Conservation (phyloP, 1,140 invertebrate species). For the Anagrus nilaparvatae region DNA sequence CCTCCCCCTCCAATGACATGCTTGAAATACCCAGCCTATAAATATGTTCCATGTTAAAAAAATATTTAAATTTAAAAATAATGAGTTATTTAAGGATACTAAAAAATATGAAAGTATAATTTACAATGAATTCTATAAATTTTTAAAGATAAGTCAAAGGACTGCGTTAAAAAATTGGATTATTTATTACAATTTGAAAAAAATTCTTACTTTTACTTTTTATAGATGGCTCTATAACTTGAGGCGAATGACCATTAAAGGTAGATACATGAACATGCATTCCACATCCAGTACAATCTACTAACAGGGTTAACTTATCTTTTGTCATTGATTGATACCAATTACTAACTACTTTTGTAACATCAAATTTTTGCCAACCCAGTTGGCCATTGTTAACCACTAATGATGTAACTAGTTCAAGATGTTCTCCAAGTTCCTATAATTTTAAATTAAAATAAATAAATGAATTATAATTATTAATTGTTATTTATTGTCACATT, state of each 20-base stretch:
- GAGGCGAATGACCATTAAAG: slow-evolving; percentile 33
- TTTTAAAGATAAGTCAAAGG: too few species aligned
- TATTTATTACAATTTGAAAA: too few species aligned
- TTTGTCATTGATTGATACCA: slow-evolving; percentile 52
- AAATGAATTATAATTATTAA: too few species aligned
- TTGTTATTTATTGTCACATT: too few species aligned
- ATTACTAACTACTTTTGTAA: slow-evolving; percentile 62
- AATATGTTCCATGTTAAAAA: too few species aligned
- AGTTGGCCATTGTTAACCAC: slow-evolving; percentile 54
- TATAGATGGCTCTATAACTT: slow-evolving; percentile 35
- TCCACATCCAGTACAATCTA: slow-evolving; percentile 79
- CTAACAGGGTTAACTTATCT: slow-evolving; percentile 60
- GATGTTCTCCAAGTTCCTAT: slow-evolving; percentile 36
- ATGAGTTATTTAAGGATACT: not conserved
- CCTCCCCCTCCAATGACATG: too few species aligned
- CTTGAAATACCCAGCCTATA: too few species aligned
- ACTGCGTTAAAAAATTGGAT: too few species aligned
- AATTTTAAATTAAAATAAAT: slow-evolving; percentile 9
- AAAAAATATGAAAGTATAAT: too few species aligned
- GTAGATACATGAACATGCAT: slow-evolving; percentile 53
- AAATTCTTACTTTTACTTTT: slow-evolving; percentile 36
- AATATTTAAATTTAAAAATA: not conserved
- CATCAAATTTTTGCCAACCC: slow-evolving; percentile 81
- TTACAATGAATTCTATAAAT: too few species aligned
- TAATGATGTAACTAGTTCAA: slow-evolving; percentile 57